Evolutionary conservation across 1,140 invertebrate species (phyloP).

Genomic region (Sarcophaga peregrina): DNA sequence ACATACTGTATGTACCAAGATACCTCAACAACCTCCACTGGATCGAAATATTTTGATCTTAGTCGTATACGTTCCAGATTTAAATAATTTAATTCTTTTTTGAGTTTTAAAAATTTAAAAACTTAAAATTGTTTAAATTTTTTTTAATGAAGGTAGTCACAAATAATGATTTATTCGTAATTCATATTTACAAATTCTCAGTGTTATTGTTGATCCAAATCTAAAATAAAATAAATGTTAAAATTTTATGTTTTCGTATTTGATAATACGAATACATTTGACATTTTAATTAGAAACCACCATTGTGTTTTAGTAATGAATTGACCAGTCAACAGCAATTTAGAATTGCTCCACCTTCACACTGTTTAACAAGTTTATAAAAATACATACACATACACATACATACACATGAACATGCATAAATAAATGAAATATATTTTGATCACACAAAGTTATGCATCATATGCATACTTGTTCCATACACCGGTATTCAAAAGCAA

Average conservation of each 20-base stretch:
- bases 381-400: background rate
- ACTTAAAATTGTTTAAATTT: too few species aligned
- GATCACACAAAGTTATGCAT: background rate
- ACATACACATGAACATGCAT: background rate
- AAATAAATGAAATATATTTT: background rate
- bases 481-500: background rate
- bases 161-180: too few species aligned
- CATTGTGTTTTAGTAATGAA: background rate
- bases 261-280: background rate
- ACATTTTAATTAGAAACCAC: background rate
- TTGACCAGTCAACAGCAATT: background rate
- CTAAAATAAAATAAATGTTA: too few species aligned
- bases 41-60: too few species aligned
- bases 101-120: too few species aligned
- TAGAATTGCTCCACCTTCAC: slow-evolving; percentile 37
- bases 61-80: too few species aligned
- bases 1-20: too few species aligned
- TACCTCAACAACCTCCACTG: too few species aligned
- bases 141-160: too few species aligned
- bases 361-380: background rate
- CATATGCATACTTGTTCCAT: background rate
- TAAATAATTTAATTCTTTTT: too few species aligned
- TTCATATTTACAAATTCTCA: too few species aligned
- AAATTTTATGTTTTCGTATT: background rate
- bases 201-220: too few species aligned